Percentiles rank a stretch among this genome's conserved stretches.
Evolutionary conservation across 2,888 invertebrate species (phyloP).

Genomic region (Eugnorisma glareosa): DNA sequence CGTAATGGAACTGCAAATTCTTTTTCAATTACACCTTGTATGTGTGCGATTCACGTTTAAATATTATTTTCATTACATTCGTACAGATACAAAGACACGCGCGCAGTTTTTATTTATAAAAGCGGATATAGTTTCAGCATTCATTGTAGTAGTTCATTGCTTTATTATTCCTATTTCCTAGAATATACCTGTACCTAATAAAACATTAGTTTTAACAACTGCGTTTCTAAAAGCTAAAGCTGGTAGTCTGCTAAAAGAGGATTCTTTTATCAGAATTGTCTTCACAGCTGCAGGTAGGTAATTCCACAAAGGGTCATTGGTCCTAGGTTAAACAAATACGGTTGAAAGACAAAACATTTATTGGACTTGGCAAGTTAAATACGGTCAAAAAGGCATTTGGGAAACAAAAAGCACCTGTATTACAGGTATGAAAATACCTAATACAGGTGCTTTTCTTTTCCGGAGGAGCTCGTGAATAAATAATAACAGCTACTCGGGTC

Average conservation of each 20-base stretch:
- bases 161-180: neutral
- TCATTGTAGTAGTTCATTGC: neutral
- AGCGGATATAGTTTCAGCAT: neutral
- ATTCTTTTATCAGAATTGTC: neutral
- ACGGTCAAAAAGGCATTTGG: neutral
- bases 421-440: no score
- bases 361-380: neutral
- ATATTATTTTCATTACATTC: neutral
- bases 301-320: neutral
- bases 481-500: no score
- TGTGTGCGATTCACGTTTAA: neutral
- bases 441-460: no score
- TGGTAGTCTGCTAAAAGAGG: no score
- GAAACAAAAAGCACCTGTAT: neutral
- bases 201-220: neutral
- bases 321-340: neutral
- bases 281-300: neutral
- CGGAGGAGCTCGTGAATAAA: no score
- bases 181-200: neutral
- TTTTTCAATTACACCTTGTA: neutral
- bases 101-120: neutral
- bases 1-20: neutral
- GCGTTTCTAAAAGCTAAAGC: neutral
- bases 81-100: neutral
- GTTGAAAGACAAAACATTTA: neutral